These are phyloP conservation scores for Pleuronectes platessa DNA, from an alignment of 2,113 vertebrate species.

Conservation along the genomic window DNA sequence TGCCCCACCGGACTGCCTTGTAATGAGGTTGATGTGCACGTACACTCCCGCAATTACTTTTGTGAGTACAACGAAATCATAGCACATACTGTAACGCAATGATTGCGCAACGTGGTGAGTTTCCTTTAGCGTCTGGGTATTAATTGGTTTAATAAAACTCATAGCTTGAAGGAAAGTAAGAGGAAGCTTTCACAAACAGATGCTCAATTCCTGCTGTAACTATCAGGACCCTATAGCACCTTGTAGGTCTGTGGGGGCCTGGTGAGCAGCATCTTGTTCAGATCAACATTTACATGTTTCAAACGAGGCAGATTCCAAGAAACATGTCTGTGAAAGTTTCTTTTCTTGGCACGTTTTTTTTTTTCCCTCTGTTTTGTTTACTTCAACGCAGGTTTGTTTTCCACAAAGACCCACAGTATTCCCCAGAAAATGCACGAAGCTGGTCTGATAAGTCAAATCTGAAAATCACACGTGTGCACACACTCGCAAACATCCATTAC, in stretches of 20 bases:
- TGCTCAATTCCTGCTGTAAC: slow-evolving; percentile 20
- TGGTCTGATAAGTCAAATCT: neutral
- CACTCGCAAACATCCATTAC: neutral
- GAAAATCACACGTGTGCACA: neutral
- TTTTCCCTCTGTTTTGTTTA: slow-evolving; percentile 2
- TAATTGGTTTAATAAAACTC: slow-evolving; percentile 19
- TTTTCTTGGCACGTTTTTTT: slow-evolving; percentile 51
- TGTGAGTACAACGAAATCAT: neutral
- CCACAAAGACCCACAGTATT: slow-evolving; percentile 10
- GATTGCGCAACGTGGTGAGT: neutral
- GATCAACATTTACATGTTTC: slow-evolving; percentile 22
- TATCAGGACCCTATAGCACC: slow-evolving; percentile 66
- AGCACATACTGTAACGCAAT: too few relatives aligned
- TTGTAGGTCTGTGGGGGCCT: neutral
- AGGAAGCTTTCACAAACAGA: slow-evolving; percentile 65
- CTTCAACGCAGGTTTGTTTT: neutral
- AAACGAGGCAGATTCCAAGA: slow-evolving; percentile 55
- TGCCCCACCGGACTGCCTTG: too few relatives aligned
- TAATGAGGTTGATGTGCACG: neutral
- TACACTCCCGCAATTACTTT: neutral
- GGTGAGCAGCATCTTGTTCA: too few relatives aligned
- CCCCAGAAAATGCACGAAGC: neutral
- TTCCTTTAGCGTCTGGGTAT: neutral
- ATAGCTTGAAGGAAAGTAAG: slow-evolving; percentile 59
- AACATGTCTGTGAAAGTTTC: slow-evolving; percentile 39